These are phyloP conservation scores for Melopsittacus undulatus DNA, from an alignment of 2,797 vertebrate species.

Conservation along the genomic window DNA sequence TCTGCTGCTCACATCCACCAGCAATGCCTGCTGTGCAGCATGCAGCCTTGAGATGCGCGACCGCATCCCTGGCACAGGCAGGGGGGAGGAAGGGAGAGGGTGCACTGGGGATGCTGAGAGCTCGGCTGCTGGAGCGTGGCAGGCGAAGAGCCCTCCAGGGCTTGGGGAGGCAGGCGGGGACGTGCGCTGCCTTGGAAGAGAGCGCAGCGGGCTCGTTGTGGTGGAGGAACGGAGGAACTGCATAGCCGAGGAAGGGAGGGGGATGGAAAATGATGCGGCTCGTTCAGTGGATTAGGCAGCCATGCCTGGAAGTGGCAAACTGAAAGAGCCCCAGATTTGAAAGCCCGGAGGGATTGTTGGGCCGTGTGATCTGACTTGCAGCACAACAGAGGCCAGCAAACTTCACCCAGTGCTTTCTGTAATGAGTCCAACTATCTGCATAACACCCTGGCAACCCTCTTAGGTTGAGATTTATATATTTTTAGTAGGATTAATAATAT, in stretches of 20 bases:
- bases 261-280: constrained; percentile 29
- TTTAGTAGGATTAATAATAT: background rate
- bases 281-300: constrained; percentile 16
- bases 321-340: background rate
- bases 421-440: background rate
- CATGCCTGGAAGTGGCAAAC: constrained; percentile 37
- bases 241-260: background rate
- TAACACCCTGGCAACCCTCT: background rate
- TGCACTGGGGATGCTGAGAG: background rate
- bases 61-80: background rate
- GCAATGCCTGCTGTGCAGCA: background rate
- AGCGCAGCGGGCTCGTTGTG: background rate
- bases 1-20: background rate
- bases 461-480: background rate
- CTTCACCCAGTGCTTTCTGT: background rate
- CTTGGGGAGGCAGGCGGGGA: constrained; percentile 6
- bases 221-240: background rate
- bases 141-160: constrained; percentile 41
- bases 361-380: background rate
- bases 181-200: constrained; percentile 45
- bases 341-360: constrained; percentile 1
- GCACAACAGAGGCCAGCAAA: background rate
- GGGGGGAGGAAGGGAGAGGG: background rate
- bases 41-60: background rate
- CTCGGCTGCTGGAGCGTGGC: constrained; percentile 29